Evolutionary conservation across 2,113 vertebrate species (phyloP), one percentile per base, ranked within the genome.

Genomic region (Gopherus evgoodei): DNA sequence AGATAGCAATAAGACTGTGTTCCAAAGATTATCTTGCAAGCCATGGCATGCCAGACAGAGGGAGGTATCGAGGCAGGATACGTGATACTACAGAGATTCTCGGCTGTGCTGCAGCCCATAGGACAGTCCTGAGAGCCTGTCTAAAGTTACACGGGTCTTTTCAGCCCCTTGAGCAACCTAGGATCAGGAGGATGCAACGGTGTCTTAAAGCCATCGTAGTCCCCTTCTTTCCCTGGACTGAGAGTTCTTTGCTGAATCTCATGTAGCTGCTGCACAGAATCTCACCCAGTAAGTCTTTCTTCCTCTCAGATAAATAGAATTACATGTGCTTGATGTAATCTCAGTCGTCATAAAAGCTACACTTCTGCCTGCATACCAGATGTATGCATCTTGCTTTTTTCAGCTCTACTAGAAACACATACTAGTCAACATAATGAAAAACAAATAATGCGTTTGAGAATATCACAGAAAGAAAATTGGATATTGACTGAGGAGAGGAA

Each of bases 401-500:
- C 87, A 91, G 6, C 25, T 89, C 80, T 49, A 91, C 93, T 96
- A 82, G 54, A 76, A 94, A 83, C 27, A 79, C 27, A 78, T 50
- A 79, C 24, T 22, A n/a, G 69, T 94, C 78, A 87, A 59, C 83
- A 65, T 53, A 88, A 62, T 38, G 90, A 92, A 2, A 86, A 35
- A 83, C 86, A 81, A 42, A 78, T 29, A 78, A 35, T 80, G 86
- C 81, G 90, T 86, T 91, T 56, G 59, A 92, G 94, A 96, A 90
- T 92, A 85, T 85, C 91, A 93, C 53, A 86, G 35, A 92, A 91
- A 91, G 91, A 97, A 96, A 97, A 96, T 96, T 96, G 96, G 96
- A 96, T 97, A 97, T 96, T 96, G 94, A 97, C 91, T 80, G 65
- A 90, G 78, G 47, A 96, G 42, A 87, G 87, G 90, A 76, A 82